Evolutionary conservation across 1,140 invertebrate species (phyloP).

Genomic region (Drosophila malerkotliana): DNA sequence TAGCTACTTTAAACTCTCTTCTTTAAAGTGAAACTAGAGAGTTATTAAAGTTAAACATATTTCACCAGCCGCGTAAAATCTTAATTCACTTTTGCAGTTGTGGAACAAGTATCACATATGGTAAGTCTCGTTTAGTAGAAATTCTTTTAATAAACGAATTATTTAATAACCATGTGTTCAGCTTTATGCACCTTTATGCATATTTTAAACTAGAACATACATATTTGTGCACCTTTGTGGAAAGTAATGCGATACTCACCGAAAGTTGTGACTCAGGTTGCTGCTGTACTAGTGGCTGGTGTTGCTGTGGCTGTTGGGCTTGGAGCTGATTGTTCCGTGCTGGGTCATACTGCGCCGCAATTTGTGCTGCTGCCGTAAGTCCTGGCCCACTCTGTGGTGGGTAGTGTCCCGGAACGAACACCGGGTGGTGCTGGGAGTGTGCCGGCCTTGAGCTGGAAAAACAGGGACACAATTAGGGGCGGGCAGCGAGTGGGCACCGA

Average conservation of each 20-base stretch:
- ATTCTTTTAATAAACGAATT: too few species aligned
- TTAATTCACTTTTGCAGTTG: too few species aligned
- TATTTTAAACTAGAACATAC: background rate
- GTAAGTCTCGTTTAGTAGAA: too few species aligned
- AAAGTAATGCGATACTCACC: slow-evolving; percentile 55
- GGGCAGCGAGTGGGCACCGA: background rate
- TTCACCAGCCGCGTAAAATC: too few species aligned
- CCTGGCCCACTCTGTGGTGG: slow-evolving; percentile 36
- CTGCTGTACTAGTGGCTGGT: slow-evolving; percentile 32
- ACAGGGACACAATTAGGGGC: slow-evolving; percentile 26
- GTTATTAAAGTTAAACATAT: background rate
- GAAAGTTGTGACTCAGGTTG: slow-evolving; percentile 65
- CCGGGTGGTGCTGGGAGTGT: slow-evolving; percentile 66
- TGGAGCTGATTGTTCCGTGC: slow-evolving; percentile 67
- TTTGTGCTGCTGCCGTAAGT: slow-evolving; percentile 73
- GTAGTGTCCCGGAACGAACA: slow-evolving; percentile 61
- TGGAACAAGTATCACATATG: too few species aligned
- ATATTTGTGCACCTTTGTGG: slow-evolving; percentile 10
- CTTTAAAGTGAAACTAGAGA: too few species aligned
- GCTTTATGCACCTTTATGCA: too few species aligned
- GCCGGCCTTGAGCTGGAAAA: slow-evolving; percentile 64
- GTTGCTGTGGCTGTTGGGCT: slow-evolving; percentile 46
- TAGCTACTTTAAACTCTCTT: background rate
- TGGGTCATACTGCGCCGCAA: slow-evolving; percentile 80
- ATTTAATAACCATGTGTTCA: too few species aligned